Conservation (phyloP, 2,113 vertebrate species). For the Tor tambroides region DNA sequence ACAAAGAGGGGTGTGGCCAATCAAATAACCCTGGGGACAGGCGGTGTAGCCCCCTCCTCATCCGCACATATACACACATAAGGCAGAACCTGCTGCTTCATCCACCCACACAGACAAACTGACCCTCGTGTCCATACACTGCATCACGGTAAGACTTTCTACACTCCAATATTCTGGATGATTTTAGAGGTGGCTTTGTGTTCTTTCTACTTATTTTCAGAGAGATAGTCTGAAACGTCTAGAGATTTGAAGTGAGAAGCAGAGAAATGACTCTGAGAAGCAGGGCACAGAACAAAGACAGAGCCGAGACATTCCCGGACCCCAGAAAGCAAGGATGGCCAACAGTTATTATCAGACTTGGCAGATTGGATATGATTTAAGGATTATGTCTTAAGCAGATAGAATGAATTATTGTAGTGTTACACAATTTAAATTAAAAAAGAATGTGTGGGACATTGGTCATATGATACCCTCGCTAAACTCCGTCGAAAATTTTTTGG, state of each 20-base stretch:
- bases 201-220: neutral
- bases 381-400: neutral
- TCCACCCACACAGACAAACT: slow-evolving; percentile 31
- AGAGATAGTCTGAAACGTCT: neutral
- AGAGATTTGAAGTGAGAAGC: neutral
- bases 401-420: neutral
- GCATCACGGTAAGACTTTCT: slow-evolving; percentile 50
- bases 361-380: neutral
- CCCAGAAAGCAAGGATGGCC: slow-evolving; percentile 9
- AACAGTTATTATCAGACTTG: neutral
- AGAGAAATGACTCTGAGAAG: neutral
- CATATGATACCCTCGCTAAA: neutral
- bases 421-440: neutral
- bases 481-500: no score
- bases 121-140: slow-evolving; percentile 18
- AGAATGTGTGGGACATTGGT: neutral
- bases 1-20: neutral
- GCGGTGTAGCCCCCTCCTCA: slow-evolving; percentile 28
- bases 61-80: neutral
- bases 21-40: slow-evolving; percentile 19
- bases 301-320: neutral
- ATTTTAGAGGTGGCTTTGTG: neutral
- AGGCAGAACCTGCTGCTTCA: slow-evolving; percentile 20
- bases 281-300: slow-evolving; percentile 25
- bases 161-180: neutral